Evolutionary conservation across 1,140 invertebrate species (phyloP).

Genomic region (Caenorhabditis latens): DNA sequence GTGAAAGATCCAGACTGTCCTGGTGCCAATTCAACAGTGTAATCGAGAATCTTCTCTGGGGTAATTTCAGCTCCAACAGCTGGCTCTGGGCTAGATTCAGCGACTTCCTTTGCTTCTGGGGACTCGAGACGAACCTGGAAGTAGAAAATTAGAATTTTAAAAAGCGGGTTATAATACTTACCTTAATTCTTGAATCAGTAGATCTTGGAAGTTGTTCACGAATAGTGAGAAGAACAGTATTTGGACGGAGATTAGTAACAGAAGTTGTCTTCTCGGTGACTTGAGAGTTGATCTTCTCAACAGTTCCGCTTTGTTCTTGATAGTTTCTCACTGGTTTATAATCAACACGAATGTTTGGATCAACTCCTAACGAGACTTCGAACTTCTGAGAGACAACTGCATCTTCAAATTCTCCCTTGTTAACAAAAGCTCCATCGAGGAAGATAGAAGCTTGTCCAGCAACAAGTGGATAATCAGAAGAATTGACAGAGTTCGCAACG

Average conservation of each 20-base stretch:
- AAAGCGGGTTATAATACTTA: background rate
- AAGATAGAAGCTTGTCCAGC: slow-evolving; percentile 78
- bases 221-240: slow-evolving; percentile 73
- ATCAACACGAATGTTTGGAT: slow-evolving; percentile 75
- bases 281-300: slow-evolving; percentile 75
- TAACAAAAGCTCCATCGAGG: slow-evolving; percentile 79
- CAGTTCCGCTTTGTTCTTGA: slow-evolving; percentile 65
- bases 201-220: slow-evolving; percentile 75
- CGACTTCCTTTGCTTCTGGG: slow-evolving; percentile 21
- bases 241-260: slow-evolving; percentile 39
- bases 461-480: slow-evolving; percentile 77
- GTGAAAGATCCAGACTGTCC: slow-evolving; percentile 36
- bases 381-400: slow-evolving; percentile 77
- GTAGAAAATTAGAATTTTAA: background rate
- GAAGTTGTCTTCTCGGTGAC: slow-evolving; percentile 72
- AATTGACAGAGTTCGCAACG: slow-evolving; percentile 78
- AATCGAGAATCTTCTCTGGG: slow-evolving; percentile 58
- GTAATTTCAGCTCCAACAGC: slow-evolving; percentile 60
- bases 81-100: background rate
- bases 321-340: slow-evolving; percentile 76
- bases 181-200: slow-evolving; percentile 65
- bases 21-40: slow-evolving; percentile 52
- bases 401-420: slow-evolving; percentile 78
- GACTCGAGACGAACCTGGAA: slow-evolving; percentile 19
- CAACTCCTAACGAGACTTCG: slow-evolving; percentile 78